These are phyloP conservation scores for Zosterops borbonicus DNA, from an alignment of 2,113 vertebrate genomes.

Conservation along the genomic window DNA sequence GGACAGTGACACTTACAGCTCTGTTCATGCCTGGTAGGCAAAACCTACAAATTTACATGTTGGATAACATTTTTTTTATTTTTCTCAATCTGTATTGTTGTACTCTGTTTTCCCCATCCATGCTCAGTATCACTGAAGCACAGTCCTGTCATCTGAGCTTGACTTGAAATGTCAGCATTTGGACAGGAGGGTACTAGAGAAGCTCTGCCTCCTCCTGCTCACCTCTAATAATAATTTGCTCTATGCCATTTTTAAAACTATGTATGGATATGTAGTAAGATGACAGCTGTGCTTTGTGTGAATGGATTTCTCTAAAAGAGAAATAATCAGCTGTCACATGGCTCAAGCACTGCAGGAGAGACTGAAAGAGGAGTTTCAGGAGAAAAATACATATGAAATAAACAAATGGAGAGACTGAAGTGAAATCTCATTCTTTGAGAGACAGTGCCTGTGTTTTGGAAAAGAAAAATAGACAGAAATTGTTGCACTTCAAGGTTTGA, in stretches of 20 bases:
- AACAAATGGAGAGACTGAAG: neutral
- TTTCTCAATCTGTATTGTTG: neutral
- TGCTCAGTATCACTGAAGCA: neutral
- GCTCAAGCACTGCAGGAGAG: neutral
- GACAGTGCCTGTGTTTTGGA: neutral
- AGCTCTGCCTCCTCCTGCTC: neutral
- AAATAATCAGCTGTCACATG: constrained; percentile 15
- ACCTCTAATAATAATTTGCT: neutral
- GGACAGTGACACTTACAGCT: fast-evolving
- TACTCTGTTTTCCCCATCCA: neutral
- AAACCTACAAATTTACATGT: neutral
- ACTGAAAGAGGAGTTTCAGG: neutral
- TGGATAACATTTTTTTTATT: neutral
- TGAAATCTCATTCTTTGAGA: neutral
- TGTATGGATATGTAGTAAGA: neutral
- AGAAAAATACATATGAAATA: neutral
- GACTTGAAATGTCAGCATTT: neutral
- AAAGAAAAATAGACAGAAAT: neutral
- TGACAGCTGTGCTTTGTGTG: neutral
- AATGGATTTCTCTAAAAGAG: constrained; percentile 15
- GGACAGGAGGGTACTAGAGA: neutral
- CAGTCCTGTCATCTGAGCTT: neutral
- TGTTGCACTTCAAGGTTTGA: neutral
- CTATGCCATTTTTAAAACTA: neutral
- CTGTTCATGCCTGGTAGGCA: neutral